These are phyloP conservation scores for Atta colombica DNA, from an alignment of 1,140 invertebrate species.

Conservation along the genomic window DNA sequence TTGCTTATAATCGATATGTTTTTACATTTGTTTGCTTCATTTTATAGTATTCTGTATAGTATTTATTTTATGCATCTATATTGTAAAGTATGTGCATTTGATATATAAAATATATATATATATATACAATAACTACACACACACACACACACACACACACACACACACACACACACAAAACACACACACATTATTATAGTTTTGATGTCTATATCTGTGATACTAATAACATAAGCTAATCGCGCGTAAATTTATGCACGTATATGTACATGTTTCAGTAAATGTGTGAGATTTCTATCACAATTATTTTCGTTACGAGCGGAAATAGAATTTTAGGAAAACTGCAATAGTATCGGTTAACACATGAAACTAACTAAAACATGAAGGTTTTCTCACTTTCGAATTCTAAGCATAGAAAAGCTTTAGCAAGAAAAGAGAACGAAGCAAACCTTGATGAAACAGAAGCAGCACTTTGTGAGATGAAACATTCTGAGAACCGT, in stretches of 20 bases:
- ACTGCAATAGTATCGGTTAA: not conserved
- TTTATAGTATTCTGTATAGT: not conserved
- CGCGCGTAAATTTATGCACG: not conserved
- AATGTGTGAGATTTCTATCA: not conserved
- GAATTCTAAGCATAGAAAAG: constrained; percentile 2
- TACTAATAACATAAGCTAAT: not conserved
- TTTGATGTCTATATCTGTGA: not conserved
- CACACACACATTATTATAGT: too few species aligned
- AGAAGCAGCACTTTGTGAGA: constrained; percentile 48
- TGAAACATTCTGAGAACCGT: constrained; percentile 45
- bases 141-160: too few species aligned
- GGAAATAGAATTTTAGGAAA: constrained; percentile 28
- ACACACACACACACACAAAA: not conserved
- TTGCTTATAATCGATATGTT: not conserved
- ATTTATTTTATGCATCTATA: not conserved
- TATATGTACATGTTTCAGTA: too few species aligned
- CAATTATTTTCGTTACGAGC: not conserved
- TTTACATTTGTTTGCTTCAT: not conserved
- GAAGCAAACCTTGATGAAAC: constrained; percentile 31
- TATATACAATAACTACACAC: not conserved
- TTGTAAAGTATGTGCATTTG: not conserved
- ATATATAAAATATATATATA: too few species aligned
- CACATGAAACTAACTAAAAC: constrained; percentile 1
- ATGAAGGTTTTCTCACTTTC: constrained; percentile 23
- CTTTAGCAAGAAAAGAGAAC: not conserved